Evolutionary conservation across 2,888 invertebrate genomes (phyloP).

Genomic region (Limnephilus auricula): DNA sequence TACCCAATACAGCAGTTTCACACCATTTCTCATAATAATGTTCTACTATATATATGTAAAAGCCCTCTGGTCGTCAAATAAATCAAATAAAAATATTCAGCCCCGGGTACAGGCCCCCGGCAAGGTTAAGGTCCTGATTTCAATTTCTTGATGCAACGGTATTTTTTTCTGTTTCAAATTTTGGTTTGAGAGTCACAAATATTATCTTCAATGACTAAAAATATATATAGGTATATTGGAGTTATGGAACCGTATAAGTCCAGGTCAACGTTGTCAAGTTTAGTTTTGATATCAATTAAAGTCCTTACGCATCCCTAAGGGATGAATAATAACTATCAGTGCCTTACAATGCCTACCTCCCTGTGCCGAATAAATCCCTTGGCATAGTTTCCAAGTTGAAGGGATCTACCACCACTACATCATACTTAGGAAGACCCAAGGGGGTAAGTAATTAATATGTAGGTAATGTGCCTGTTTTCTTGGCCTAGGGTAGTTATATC

Average conservation of each 20-base stretch:
- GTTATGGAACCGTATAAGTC: neutral
- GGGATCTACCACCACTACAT: neutral
- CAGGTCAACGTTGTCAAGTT: neutral
- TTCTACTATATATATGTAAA: too few relatives aligned
- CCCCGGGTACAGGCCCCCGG: too few relatives aligned
- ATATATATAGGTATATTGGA: neutral
- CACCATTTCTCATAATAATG: too few relatives aligned
- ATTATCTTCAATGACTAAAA: neutral
- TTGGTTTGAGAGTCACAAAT: too few relatives aligned
- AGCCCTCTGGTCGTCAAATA: too few relatives aligned
- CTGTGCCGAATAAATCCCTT: neutral
- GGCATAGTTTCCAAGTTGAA: neutral
- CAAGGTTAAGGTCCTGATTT: too few relatives aligned
- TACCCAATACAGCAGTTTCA: too few relatives aligned
- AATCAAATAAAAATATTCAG: too few relatives aligned
- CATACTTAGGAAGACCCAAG: neutral
- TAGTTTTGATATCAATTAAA: slow-evolving; percentile 23
- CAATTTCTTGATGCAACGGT: too few relatives aligned
- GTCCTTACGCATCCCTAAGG: neutral
- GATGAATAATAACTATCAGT: neutral
- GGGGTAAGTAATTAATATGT: neutral
- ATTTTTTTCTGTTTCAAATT: too few relatives aligned
- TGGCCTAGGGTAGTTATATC: neutral
- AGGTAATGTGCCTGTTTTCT: neutral
- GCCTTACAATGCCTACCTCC: neutral